Conservation (phyloP, 2,113 vertebrate species). For the Edolisoma coerulescens region DNA sequence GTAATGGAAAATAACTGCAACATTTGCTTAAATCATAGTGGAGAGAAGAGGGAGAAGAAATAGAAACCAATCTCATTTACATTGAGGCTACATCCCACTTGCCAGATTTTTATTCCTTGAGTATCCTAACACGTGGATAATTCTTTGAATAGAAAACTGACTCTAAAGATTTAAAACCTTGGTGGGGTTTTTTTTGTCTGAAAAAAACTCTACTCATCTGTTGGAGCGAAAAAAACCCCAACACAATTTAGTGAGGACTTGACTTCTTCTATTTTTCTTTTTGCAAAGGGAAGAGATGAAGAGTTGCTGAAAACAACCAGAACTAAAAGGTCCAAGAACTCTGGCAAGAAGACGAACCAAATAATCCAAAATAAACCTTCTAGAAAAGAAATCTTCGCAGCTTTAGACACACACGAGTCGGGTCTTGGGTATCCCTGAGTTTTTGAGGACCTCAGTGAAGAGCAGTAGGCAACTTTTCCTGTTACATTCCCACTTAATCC, state of each 20-base stretch:
- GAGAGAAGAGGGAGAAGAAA: not conserved
- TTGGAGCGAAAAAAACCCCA: not conserved
- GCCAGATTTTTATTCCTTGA: not conserved
- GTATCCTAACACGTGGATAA: not conserved
- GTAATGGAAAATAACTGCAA: not conserved
- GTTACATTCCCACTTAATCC: not conserved
- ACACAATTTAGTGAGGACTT: not conserved
- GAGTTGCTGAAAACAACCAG: fast-evolving
- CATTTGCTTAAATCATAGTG: not conserved
- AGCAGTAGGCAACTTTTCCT: not conserved
- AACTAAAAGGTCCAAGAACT: not conserved
- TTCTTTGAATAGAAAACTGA: not conserved
- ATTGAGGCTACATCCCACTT: not conserved
- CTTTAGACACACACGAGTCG: not conserved
- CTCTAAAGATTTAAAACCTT: not conserved
- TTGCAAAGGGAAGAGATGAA: not conserved
- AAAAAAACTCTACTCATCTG: not conserved
- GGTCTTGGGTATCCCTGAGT: fast-evolving
- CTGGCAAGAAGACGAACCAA: not conserved
- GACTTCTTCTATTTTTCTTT: not conserved
- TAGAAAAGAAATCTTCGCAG: not conserved
- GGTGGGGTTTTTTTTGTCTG: not conserved
- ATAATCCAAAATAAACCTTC: not conserved
- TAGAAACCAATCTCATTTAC: not conserved
- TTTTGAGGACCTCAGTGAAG: not conserved